phyloP scores from a whole-genome alignment of 2,888 invertebrate genomes.

The Leptinotarsa haldemani region DNA sequence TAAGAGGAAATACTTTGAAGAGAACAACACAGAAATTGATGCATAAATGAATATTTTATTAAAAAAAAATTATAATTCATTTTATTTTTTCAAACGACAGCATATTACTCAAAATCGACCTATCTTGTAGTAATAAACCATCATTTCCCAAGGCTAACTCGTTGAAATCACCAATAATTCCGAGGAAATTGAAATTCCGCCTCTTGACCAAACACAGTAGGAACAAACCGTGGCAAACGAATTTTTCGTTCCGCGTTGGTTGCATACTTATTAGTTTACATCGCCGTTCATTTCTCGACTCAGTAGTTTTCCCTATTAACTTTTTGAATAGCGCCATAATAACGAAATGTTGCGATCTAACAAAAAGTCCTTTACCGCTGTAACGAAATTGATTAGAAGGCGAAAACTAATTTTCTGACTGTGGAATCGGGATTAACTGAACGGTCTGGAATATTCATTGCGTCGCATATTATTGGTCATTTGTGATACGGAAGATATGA shows the following conservation, averaged over 20 bases:
- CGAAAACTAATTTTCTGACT: conserved; percentile 13
- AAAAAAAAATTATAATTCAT: no score
- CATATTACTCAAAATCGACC: no score
- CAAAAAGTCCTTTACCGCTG: conserved; percentile 15
- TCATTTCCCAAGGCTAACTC: background rate
- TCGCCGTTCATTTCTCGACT: conserved; percentile 13
- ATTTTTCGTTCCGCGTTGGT: conserved; percentile 29
- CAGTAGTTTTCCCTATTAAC: conserved; percentile 19
- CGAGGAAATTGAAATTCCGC: conserved; percentile 33
- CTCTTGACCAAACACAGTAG: conserved; percentile 32
- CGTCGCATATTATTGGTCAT: background rate
- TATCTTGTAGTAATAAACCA: background rate
- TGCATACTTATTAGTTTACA: conserved; percentile 18
- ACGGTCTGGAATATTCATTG: conserved; percentile 7
- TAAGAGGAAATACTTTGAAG: no score
- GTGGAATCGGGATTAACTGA: conserved; percentile 2
- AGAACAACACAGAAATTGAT: no score
- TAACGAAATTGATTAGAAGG: conserved; percentile 8
- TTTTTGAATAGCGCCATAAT: conserved; percentile 18
- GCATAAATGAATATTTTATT: no score
- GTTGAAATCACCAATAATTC: background rate
- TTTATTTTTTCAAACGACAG: no score
- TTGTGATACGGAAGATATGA: background rate
- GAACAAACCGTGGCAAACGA: conserved; percentile 35
- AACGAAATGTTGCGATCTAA: conserved; percentile 10